Percentiles rank a stretch among this genome's conserved stretches.
Conservation (phyloP, 2,113 vertebrate species). For the Chaetodon trifascialis region DNA sequence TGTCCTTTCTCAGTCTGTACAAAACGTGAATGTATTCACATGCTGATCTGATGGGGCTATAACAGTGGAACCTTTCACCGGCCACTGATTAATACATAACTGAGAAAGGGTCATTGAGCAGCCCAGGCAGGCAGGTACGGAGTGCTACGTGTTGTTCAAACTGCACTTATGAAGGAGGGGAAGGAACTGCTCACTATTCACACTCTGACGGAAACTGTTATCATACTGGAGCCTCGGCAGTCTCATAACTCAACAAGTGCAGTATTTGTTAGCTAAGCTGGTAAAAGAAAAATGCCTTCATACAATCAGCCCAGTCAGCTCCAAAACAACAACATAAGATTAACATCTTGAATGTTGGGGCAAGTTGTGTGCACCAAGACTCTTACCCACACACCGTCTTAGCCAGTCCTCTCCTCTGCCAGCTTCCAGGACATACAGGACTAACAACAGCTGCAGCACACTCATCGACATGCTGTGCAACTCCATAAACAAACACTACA, state of each 20-base stretch:
- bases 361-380: background rate
- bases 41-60: background rate
- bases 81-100: background rate
- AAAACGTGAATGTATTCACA: background rate
- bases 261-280: constrained; percentile 7
- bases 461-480: constrained; percentile 34
- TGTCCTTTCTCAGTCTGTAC: background rate
- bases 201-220: background rate
- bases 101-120: constrained; percentile 9
- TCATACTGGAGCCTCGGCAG: background rate
- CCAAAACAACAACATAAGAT: constrained; percentile 22
- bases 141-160: constrained; percentile 5
- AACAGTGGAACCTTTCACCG: background rate
- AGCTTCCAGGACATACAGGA: constrained; percentile 31
- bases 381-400: constrained; percentile 1
- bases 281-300: constrained; percentile 8
- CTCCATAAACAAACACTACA: constrained; percentile 40
- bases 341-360: constrained; percentile 1
- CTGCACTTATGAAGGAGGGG: background rate
- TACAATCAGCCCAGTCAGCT: constrained; percentile 7
- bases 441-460: constrained; percentile 27
- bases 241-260: constrained; percentile 16
- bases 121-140: background rate
- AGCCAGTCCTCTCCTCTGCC: constrained; percentile 14
- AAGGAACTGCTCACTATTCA: background rate